Evolutionary conservation across 2,113 vertebrate genomes (phyloP).

Genomic region (Scatophagus argus): DNA sequence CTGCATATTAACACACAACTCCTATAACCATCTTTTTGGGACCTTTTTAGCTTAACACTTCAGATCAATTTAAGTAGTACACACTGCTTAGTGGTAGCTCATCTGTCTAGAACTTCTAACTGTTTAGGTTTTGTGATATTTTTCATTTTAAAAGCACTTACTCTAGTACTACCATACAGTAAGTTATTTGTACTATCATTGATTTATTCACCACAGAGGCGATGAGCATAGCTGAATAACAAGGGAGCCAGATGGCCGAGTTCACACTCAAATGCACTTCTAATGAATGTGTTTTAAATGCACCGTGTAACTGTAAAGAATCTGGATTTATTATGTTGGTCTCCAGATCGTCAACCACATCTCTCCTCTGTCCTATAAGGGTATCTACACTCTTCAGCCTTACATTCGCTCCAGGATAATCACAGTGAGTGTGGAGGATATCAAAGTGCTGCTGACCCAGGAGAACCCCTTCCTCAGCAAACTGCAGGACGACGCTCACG

Average conservation of each 20-base stretch:
- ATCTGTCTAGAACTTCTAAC: background rate
- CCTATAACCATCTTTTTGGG: conserved; percentile 5
- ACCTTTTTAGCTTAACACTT: too few species aligned
- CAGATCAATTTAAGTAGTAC: background rate
- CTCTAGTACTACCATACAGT: background rate
- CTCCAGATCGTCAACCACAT: background rate
- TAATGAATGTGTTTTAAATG: conserved; percentile 16
- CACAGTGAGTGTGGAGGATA: conserved; percentile 90
- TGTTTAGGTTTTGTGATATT: background rate
- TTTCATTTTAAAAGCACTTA: background rate
- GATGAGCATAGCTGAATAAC: background rate
- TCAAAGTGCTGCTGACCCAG: conserved; percentile 96
- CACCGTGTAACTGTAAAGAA: background rate
- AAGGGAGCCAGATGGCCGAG: conserved; percentile 14
- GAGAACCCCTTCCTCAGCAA: conserved; percentile 97
- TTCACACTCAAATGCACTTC: conserved; percentile 18
- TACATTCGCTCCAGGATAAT: conserved; percentile 95
- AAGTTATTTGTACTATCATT: background rate
- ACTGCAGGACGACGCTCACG: conserved; percentile 88
- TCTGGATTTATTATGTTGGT: background rate
- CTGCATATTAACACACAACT: background rate
- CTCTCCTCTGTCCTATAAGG: conserved; percentile 78
- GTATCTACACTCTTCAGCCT: conserved; percentile 95
- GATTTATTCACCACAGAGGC: background rate
- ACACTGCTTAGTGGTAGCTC: background rate